Conservation (phyloP, 1,140 invertebrate genomes). For the Eufriesea mexicana region DNA sequence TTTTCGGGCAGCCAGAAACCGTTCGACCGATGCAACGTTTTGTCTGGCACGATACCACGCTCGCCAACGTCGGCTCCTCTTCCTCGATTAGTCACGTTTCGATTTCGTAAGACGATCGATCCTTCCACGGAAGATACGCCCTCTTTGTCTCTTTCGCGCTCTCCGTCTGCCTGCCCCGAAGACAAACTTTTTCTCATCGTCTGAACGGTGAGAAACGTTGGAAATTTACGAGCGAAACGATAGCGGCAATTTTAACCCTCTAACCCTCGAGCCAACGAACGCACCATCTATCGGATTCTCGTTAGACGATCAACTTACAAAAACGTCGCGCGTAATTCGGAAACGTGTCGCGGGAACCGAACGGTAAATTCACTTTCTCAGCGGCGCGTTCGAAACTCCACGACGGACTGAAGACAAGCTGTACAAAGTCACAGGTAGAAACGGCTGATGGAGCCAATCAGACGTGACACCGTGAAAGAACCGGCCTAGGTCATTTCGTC, state of each 20-base stretch:
- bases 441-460: conserved; percentile 7
- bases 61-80: conserved; percentile 25
- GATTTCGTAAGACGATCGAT: conserved; percentile 64
- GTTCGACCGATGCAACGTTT: conserved; percentile 20
- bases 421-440: background rate
- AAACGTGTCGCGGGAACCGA: background rate
- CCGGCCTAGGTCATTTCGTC: background rate
- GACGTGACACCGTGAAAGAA: background rate
- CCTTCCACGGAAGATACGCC: conserved; percentile 37
- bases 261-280: background rate
- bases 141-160: conserved; percentile 31
- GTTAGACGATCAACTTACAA: background rate
- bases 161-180: background rate
- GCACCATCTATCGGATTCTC: background rate
- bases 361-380: background rate
- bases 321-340: too few relatives aligned
- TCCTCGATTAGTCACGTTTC: conserved; percentile 66
- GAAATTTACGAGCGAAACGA: conserved; percentile 15
- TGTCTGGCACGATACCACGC: background rate
- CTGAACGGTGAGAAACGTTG: background rate
- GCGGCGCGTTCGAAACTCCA: background rate
- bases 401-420: background rate
- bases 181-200: conserved; percentile 13
- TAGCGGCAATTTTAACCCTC: too few relatives aligned
- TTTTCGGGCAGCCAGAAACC: background rate